Conservation (phyloP, 2,888 invertebrate genomes). For the Sinelater perroti region DNA sequence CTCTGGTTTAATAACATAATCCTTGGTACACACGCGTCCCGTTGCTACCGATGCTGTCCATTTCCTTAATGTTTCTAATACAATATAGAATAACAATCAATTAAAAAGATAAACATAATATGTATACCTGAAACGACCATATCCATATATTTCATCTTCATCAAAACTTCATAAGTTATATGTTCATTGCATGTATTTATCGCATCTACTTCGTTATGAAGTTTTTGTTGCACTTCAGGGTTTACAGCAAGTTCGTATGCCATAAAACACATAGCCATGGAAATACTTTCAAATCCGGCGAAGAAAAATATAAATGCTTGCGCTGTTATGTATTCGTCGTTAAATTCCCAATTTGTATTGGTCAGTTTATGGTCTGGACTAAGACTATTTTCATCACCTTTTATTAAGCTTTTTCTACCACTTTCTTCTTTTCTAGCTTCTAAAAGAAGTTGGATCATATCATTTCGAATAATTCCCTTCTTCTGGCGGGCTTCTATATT, state of each 20-base stretch:
- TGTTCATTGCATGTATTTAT: constrained; percentile 61
- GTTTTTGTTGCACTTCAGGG: constrained; percentile 65
- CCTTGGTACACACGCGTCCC: constrained; percentile 44
- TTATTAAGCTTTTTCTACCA: too few relatives aligned
- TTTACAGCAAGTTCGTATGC: constrained; percentile 68
- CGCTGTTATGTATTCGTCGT: constrained; percentile 66
- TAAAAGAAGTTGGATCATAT: too few relatives aligned
- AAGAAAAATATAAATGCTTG: constrained; percentile 66
- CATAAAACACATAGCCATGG: constrained; percentile 62
- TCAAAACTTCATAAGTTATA: constrained; percentile 59
- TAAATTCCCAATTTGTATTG: too few relatives aligned
- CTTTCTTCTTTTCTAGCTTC: too few relatives aligned
- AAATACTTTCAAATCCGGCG: constrained; percentile 64
- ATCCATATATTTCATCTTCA: constrained; percentile 65
- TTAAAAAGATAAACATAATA: too few relatives aligned
- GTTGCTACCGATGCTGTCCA: constrained; percentile 57
- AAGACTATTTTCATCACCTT: too few relatives aligned
- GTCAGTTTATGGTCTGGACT: too few relatives aligned
- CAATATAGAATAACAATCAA: too few relatives aligned
- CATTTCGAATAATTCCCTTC: too few relatives aligned
- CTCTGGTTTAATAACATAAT: constrained; percentile 43
- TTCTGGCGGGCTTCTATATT: too few relatives aligned
- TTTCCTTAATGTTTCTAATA: constrained; percentile 60
- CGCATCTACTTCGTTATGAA: constrained; percentile 67
- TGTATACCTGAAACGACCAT: constrained; percentile 55